phyloP scores from a whole-genome alignment of 2,113 vertebrate species.

The Nycticryphes semicollaris region DNA sequence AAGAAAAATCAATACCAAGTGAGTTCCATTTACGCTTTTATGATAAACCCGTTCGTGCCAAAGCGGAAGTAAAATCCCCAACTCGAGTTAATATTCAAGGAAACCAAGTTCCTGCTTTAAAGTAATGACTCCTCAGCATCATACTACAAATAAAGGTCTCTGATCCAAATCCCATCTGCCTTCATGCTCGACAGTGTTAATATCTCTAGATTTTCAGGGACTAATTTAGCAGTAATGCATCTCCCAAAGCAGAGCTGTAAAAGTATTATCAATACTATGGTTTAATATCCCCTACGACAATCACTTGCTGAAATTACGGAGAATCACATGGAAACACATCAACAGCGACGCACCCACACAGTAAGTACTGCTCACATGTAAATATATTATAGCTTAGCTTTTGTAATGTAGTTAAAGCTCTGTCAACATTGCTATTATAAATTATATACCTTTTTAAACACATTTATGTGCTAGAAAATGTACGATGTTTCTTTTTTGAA shows the following conservation, averaged over 20 bases:
- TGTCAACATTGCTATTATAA: slow-evolving; percentile 46
- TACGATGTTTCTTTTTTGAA: slow-evolving; percentile 40
- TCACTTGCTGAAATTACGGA: not conserved
- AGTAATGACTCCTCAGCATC: slow-evolving; percentile 67
- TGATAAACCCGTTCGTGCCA: not conserved
- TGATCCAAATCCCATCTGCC: slow-evolving; percentile 71
- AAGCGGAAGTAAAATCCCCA: slow-evolving; percentile 41
- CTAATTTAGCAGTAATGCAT: slow-evolving; percentile 61
- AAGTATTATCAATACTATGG: slow-evolving; percentile 21
- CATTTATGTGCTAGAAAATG: slow-evolving; percentile 50
- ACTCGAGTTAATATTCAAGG: slow-evolving; percentile 49
- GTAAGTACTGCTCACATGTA: slow-evolving; percentile 44
- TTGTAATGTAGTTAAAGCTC: slow-evolving; percentile 25
- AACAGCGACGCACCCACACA: slow-evolving; percentile 12
- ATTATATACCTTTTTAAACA: slow-evolving; percentile 65
- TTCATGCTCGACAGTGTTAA: slow-evolving; percentile 61
- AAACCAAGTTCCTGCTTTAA: slow-evolving; percentile 55
- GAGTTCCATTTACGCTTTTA: slow-evolving; percentile 27
- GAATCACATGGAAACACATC: slow-evolving; percentile 33
- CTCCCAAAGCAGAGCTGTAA: slow-evolving; percentile 47
- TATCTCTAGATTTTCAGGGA: slow-evolving; percentile 57
- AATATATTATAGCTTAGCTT: slow-evolving; percentile 31
- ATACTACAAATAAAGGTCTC: slow-evolving; percentile 62
- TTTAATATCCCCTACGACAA: slow-evolving; percentile 38
- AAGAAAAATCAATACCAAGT: slow-evolving; percentile 35